Evolutionary conservation across 1,140 invertebrate genomes (phyloP).

Genomic region (Tribolium madens): DNA sequence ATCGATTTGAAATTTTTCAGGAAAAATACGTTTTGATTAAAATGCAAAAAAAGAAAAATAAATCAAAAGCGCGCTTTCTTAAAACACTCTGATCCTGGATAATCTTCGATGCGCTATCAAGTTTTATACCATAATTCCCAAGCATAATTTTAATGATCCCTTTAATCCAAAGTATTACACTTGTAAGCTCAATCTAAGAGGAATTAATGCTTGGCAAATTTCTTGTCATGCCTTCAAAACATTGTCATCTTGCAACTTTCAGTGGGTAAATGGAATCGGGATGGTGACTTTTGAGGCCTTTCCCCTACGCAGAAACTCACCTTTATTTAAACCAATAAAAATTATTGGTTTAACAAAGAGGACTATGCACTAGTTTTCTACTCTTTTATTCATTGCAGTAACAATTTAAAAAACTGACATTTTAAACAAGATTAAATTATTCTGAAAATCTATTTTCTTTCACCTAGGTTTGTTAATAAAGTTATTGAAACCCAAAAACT

Average conservation of each 20-base stretch:
- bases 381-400: not conserved
- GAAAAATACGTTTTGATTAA: not conserved
- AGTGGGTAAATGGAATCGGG: constrained; percentile 17
- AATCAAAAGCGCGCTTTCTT: constrained; percentile 59
- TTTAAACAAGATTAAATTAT: too few relatives aligned
- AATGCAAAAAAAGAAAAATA: constrained; percentile 45
- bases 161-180: constrained; percentile 65
- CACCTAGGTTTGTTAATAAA: too few relatives aligned
- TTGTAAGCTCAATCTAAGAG: constrained; percentile 65
- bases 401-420: too few relatives aligned
- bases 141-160: constrained; percentile 67
- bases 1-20: constrained; percentile 15
- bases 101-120: constrained; percentile 67
- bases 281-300: constrained; percentile 11
- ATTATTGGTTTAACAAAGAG: too few relatives aligned
- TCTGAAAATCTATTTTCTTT: too few relatives aligned
- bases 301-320: not conserved
- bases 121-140: constrained; percentile 66
- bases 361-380: not conserved
- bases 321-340: too few relatives aligned
- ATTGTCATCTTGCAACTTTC: constrained; percentile 43
- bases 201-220: constrained; percentile 64
- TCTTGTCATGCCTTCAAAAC: constrained; percentile 61
- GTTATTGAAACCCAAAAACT: too few relatives aligned
- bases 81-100: constrained; percentile 64